Evolutionary conservation across 1,140 invertebrate genomes (phyloP).

Genomic region (Pogonognathellus flavescens): DNA sequence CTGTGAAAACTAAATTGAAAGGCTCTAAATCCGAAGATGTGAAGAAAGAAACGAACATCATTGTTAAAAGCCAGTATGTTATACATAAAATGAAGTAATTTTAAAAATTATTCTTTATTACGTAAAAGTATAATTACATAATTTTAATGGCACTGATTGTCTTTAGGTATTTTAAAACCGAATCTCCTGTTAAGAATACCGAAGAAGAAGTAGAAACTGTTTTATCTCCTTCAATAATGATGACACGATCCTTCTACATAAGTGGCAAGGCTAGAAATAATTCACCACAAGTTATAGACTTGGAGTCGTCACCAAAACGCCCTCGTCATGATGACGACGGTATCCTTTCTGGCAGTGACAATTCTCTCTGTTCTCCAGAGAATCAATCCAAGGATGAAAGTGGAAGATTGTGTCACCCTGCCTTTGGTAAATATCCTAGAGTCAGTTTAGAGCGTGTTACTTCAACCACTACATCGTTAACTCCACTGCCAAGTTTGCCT

Average conservation of each 20-base stretch:
- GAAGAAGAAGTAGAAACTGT: background rate
- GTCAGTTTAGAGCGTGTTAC: background rate
- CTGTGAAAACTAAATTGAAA: background rate
- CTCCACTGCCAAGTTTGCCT: background rate
- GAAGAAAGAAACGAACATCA: constrained; percentile 6
- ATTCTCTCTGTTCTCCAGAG: no score
- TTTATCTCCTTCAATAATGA: background rate
- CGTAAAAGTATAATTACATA: no score
- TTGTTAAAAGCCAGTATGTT: constrained; percentile 51
- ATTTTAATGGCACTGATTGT: background rate
- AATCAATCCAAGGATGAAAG: no score
- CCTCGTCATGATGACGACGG: no score
- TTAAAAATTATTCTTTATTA: no score
- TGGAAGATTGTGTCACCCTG: no score
- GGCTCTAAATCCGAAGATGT: background rate
- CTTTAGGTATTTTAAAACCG: background rate
- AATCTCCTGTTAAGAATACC: background rate
- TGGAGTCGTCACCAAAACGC: no score
- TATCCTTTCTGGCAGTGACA: no score
- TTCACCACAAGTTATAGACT: background rate
- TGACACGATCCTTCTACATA: background rate
- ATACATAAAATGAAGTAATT: background rate
- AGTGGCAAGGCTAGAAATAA: background rate
- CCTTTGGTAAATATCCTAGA: no score
- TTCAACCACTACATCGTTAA: no score